Evolutionary conservation across 2,113 vertebrate species (phyloP), one percentile per base, ranked within the genome.

Genomic region (Cariama cristata): DNA sequence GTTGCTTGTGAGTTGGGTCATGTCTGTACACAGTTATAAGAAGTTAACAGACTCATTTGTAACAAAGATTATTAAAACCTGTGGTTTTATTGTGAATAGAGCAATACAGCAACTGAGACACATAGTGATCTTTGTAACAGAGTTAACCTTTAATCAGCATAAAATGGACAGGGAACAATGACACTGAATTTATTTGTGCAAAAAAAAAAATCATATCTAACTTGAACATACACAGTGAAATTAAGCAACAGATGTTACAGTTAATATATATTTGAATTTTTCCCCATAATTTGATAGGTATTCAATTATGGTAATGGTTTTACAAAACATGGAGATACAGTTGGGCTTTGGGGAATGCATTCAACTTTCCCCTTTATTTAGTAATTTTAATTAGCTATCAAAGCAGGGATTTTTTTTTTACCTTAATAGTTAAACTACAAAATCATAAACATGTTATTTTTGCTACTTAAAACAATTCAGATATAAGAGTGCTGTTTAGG

Each of bases 61-160:
- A 50, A 45, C 0, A 4, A 49, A 60, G 32, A 6, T 47, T 38
- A 18, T 26, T 63, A 59, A 76, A 22, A 24, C 17, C 44, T 30
- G 6, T 24, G 24, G 6, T 5, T 62, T 79, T 74, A 40, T 8
- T 42, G 24, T 77, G 77, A 53, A 22, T 7, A 33, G 17, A 68
- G 21, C 11, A 4, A 10, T n/a, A 17, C 2, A 59, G 26, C 4
- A 38, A 7, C 32, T 42, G n/a, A 32, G 52, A 33, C 6, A 5
- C 1, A 2, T 6, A 33, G 3, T 52, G 9, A 2, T n/a, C 4
- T 62, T 44, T 38, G 14, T 40, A 26, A n/a, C 4, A 24, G 18
- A 16, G 9, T 53, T 74, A 59, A 59, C 4, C 5, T 80, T 63
- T 74, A 87, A 26, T 4, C 17, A 59, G 17, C 4, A 8, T 74